phyloP scores from a whole-genome alignment of 2,113 vertebrate species.

The Silurus meridionalis region DNA sequence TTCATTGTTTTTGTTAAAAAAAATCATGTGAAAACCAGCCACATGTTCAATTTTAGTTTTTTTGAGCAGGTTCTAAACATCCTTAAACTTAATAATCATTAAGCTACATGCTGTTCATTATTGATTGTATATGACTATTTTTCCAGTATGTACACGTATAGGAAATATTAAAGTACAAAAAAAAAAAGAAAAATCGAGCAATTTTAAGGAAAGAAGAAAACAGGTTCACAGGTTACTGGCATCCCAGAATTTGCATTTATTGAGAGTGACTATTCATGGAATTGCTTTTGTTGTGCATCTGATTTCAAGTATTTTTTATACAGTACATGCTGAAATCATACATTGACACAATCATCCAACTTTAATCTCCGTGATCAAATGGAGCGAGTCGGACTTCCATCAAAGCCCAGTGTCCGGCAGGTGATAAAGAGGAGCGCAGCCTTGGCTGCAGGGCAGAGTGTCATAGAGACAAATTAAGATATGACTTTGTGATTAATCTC shows the following conservation, averaged over 20 bases:
- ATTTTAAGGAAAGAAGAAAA: neutral
- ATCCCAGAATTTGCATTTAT: neutral
- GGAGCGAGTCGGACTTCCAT: neutral
- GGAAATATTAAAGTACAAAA: neutral
- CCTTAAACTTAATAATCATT: neutral
- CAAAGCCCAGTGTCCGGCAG: conserved; percentile 14
- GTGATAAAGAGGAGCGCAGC: conserved; percentile 28
- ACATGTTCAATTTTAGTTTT: neutral
- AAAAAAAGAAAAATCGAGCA: neutral
- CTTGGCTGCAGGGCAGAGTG: conserved; percentile 24
- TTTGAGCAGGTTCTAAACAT: neutral
- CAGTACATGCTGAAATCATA: neutral
- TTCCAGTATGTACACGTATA: neutral
- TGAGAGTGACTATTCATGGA: neutral
- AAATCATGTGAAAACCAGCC: neutral
- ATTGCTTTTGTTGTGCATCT: neutral
- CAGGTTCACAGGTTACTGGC: neutral
- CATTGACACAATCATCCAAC: neutral
- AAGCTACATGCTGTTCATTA: neutral
- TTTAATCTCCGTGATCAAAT: neutral
- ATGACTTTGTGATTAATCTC: conserved; percentile 49
- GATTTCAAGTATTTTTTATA: neutral
- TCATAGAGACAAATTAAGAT: conserved; percentile 53
- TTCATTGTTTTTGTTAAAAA: neutral
- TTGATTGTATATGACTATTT: neutral